These are phyloP conservation scores for Tetramorium parvispinum DNA, from an alignment of 1,140 invertebrate species.

Conservation along the genomic window DNA sequence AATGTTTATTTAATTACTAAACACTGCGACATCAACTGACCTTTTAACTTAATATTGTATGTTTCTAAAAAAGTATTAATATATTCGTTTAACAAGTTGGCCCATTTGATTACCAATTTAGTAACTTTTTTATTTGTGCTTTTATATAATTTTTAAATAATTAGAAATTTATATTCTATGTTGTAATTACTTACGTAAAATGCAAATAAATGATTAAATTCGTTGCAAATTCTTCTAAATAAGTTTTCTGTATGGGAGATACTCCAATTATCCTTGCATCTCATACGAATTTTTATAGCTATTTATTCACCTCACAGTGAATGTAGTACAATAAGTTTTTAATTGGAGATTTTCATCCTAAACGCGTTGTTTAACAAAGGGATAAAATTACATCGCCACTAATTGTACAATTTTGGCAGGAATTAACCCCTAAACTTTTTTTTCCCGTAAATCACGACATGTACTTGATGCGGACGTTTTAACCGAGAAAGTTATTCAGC, in stretches of 20 bases:
- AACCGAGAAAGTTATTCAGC: conserved; percentile 30
- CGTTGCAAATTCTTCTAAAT: neutral
- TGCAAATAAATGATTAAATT: conserved; percentile 6
- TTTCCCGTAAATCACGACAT: neutral
- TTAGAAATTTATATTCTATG: neutral
- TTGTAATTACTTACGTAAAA: neutral
- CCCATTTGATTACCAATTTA: neutral
- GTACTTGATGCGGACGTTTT: neutral
- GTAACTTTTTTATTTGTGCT: neutral
- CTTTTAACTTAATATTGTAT: neutral
- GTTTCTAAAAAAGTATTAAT: neutral
- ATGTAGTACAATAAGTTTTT: conserved; percentile 16
- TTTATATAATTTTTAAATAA: neutral
- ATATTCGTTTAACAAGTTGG: conserved; percentile 2
- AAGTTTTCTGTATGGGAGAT: neutral
- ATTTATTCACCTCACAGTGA: neutral
- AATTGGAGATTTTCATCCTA: conserved; percentile 12
- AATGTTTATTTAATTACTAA: conserved; percentile 15
- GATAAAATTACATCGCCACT: conserved; percentile 15
- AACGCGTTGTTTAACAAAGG: neutral
- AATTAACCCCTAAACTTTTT: conserved; percentile 20
- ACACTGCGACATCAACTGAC: neutral
- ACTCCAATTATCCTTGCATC: neutral
- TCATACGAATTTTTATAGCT: neutral
- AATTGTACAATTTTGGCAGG: conserved; percentile 24